Conservation (phyloP, 1,140 invertebrate genomes). For the Aphis craccivora region DNA sequence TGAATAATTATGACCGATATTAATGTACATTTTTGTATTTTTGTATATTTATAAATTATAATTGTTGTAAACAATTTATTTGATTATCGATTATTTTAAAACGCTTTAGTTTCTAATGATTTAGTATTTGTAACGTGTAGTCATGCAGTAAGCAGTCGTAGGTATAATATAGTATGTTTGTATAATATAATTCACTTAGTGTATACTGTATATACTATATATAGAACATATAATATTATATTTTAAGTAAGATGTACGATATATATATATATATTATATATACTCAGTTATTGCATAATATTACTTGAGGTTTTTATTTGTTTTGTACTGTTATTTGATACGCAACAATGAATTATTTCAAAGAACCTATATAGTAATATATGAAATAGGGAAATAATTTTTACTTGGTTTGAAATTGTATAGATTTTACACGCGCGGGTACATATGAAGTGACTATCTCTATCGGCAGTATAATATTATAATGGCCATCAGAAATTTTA, state of each 20-base stretch:
- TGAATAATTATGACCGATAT: no score
- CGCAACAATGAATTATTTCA: constrained; percentile 3
- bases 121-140: no score
- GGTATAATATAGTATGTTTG: background rate
- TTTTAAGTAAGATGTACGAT: background rate
- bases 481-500: constrained; percentile 16
- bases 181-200: constrained; percentile 17
- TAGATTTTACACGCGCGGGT: background rate
- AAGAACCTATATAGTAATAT: background rate
- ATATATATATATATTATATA: background rate
- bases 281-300: background rate
- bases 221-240: background rate
- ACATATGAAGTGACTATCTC: background rate
- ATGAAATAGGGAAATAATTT: constrained; percentile 5
- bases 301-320: background rate
- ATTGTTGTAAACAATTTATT: no score
- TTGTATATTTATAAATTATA: no score
- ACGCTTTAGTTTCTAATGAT: no score
- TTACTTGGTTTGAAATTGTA: background rate
- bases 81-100: no score
- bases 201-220: no score
- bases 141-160: no score
- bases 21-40: no score
- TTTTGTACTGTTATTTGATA: background rate
- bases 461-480: background rate